Evolutionary conservation across 2,797 vertebrate species (phyloP).

Genomic region (Semaprochilodus insignis): DNA sequence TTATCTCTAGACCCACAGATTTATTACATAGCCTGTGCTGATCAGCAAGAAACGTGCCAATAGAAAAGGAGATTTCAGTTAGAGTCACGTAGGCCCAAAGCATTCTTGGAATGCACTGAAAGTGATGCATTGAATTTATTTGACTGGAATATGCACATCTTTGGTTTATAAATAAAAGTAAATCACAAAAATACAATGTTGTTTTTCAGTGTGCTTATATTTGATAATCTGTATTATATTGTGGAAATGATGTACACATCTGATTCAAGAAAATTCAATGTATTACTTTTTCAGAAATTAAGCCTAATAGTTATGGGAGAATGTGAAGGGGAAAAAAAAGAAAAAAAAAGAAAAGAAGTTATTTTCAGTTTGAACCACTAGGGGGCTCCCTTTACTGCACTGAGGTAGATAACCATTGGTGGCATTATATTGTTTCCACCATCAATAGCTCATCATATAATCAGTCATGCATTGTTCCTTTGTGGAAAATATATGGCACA

Average conservation of each 20-base stretch:
- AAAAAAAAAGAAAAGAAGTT: too few relatives aligned
- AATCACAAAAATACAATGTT: too few relatives aligned
- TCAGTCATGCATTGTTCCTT: constrained; percentile 6
- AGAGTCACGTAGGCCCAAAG: background rate
- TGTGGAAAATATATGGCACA: background rate
- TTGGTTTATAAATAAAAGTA: too few relatives aligned
- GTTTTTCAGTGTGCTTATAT: too few relatives aligned
- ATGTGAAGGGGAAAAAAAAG: background rate
- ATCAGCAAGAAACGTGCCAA: background rate
- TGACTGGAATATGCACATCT: background rate
- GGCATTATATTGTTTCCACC: background rate
- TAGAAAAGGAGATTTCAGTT: background rate
- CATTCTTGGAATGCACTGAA: background rate
- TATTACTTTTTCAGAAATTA: background rate
- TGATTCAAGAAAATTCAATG: background rate
- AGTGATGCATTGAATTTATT: background rate
- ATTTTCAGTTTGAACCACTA: background rate
- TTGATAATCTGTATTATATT: background rate
- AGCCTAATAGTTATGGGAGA: background rate
- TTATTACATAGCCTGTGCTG: background rate
- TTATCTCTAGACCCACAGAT: background rate
- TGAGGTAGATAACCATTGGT: constrained; percentile 7
- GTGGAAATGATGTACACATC: background rate
- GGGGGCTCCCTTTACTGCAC: constrained; percentile 6
- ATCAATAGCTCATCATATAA: constrained; percentile 18